Evolutionary conservation across 2,113 vertebrate species (phyloP).

Genomic region (Smithornis capensis): DNA sequence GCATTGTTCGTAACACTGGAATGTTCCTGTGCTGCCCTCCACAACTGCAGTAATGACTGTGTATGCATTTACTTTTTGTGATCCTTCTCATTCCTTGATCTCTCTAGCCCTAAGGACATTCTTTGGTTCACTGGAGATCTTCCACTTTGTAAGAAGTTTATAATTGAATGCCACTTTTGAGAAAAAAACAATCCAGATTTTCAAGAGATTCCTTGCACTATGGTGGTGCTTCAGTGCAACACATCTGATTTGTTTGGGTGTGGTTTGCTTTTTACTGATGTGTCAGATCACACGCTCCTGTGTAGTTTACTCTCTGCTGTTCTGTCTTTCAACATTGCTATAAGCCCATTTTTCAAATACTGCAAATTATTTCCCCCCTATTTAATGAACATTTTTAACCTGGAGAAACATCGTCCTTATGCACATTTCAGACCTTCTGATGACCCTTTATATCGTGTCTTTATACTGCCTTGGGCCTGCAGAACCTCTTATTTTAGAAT

Average conservation of each 20-base stretch:
- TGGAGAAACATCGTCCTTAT: neutral
- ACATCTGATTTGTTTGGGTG: neutral
- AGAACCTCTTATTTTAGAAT: neutral
- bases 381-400: neutral
- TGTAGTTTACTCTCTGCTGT: neutral
- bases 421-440: neutral
- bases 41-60: neutral
- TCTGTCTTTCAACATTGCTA: neutral
- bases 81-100: neutral
- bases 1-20: neutral
- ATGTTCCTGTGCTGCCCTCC: neutral
- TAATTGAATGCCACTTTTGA: neutral
- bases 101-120: neutral
- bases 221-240: neutral
- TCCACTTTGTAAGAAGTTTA: neutral
- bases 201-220: neutral
- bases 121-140: neutral
- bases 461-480: neutral
- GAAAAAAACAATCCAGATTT: neutral
- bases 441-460: conserved; percentile 4
- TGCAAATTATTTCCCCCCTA: neutral
- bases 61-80: neutral
- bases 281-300: neutral
- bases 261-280: neutral
- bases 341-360: neutral